Conservation (phyloP, 53 echinoderm and acorn worm genomes). For the Temnopleurus reevesii region DNA sequence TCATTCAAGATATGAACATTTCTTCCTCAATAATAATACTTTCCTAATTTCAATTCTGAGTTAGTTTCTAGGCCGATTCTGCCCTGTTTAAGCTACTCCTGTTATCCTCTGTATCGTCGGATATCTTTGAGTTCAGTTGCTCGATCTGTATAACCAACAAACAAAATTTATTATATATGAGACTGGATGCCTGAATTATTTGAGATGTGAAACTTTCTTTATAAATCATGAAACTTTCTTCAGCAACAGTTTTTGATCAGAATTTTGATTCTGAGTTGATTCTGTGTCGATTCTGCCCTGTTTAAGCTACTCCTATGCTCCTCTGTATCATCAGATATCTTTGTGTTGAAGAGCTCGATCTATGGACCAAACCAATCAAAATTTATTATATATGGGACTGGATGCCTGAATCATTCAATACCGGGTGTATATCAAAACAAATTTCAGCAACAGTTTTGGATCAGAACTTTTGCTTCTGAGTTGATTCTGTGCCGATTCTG, state of each 20-base stretch:
- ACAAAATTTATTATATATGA: no score
- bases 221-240: no score
- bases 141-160: no score
- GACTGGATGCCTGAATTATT: no score
- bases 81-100: conserved; percentile 23
- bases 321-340: conserved; percentile 90
- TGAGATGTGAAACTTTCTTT: no score
- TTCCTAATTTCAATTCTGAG: conserved; percentile 64
- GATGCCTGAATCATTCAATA: no score
- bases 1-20: not conserved
- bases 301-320: conserved; percentile 56
- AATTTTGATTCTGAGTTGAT: conserved; percentile 71
- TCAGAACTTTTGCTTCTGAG: conserved; percentile 63
- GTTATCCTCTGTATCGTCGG: conserved; percentile 81
- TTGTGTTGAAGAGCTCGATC: conserved; percentile 93
- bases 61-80: conserved; percentile 46
- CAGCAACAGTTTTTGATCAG: no score
- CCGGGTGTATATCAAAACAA: no score
- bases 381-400: not conserved
- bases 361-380: no score
- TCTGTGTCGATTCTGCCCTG: conserved; percentile 52
- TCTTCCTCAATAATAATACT: no score
- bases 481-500: conserved; percentile 51
- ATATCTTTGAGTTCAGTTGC: conserved; percentile 86
- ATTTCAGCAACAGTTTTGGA: no score